Evolutionary conservation across 2,888 invertebrate species (phyloP).

Genomic region (Mythimna vitellina): DNA sequence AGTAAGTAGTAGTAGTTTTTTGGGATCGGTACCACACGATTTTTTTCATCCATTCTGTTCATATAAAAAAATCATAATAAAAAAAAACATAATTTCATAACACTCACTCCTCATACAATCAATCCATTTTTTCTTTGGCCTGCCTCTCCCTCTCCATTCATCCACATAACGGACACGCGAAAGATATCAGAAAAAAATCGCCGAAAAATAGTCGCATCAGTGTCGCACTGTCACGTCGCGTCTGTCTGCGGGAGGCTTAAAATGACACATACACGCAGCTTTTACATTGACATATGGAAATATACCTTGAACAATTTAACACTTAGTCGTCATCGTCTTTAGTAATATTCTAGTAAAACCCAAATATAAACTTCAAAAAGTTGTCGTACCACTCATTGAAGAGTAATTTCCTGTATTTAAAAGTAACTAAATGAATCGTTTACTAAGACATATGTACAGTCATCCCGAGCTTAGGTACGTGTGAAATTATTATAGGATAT

Average conservation of each 20-base stretch:
- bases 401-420: constrained; percentile 64
- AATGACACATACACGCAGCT: neutral
- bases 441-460: constrained; percentile 51
- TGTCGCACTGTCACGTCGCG: neutral
- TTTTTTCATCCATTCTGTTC: too few relatives aligned
- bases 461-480: constrained; percentile 45
- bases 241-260: neutral
- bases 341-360: constrained; percentile 37
- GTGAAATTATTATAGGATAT: constrained; percentile 42
- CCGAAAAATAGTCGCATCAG: neutral
- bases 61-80: too few relatives aligned
- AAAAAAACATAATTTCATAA: too few relatives aligned
- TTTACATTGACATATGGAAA: constrained; percentile 7
- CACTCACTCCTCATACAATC: too few relatives aligned
- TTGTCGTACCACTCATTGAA: constrained; percentile 45
- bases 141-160: too few relatives aligned
- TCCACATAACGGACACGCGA: too few relatives aligned
- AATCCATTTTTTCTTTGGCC: too few relatives aligned
- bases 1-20: too few relatives aligned
- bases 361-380: constrained; percentile 48
- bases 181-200: too few relatives aligned
- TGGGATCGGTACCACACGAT: too few relatives aligned
- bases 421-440: constrained; percentile 57
- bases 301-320: neutral
- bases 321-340: constrained; percentile 15